phyloP scores from a whole-genome alignment of 2,888 invertebrate genomes.

The Formica aserva region DNA sequence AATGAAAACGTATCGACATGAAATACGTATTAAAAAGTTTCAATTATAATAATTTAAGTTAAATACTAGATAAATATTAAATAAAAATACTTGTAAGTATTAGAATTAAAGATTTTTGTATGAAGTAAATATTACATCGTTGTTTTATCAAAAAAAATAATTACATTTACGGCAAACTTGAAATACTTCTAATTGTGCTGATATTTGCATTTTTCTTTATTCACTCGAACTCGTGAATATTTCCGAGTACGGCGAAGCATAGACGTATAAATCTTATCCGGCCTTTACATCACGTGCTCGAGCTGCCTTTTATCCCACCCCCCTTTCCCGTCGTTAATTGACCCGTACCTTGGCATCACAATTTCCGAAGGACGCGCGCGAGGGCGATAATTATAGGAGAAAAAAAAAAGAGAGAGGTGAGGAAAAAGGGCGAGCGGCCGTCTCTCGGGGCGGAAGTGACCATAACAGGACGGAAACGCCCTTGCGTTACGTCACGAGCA shows the following conservation, averaged over 20 bases:
- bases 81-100: neutral
- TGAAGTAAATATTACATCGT: too few relatives aligned
- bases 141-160: neutral
- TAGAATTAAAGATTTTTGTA: too few relatives aligned
- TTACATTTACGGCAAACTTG: neutral
- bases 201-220: constrained; percentile 3
- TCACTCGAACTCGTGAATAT: constrained; percentile 2
- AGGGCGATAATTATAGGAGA: constrained; percentile 24
- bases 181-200: neutral
- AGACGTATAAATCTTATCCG: constrained; percentile 36
- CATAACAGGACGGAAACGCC: constrained; percentile 69
- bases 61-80: neutral
- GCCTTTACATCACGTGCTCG: constrained; percentile 35
- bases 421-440: constrained; percentile 39
- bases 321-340: constrained; percentile 32
- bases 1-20: neutral
- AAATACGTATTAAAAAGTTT: neutral
- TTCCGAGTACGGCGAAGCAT: neutral
- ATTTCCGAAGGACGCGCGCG: constrained; percentile 54
- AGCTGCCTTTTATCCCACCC: constrained; percentile 10
- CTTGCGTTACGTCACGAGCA: constrained; percentile 68
- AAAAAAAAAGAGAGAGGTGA: constrained; percentile 10
- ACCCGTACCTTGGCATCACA: constrained; percentile 51
- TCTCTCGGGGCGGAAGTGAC: constrained; percentile 65
- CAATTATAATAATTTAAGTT: neutral